phyloP scores from a whole-genome alignment of 23 tunicate genomes.

The Halocynthia aurantium region DNA sequence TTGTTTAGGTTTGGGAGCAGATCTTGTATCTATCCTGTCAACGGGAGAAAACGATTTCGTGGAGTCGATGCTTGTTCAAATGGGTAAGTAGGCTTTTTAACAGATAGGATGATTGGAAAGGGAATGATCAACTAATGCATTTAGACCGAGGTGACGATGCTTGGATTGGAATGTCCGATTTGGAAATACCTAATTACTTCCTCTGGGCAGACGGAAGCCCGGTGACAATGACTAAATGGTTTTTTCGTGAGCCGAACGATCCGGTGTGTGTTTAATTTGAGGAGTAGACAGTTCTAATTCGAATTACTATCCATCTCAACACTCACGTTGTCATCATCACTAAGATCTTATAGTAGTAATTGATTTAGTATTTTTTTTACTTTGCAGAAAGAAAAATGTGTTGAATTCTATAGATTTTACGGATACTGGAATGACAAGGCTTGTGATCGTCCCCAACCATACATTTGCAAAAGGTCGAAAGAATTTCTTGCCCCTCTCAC shows the following conservation, averaged over 20 bases:
- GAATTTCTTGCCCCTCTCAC: conserved; percentile 54
- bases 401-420: conserved; percentile 63
- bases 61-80: conserved; percentile 13
- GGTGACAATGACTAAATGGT: conserved; percentile 78
- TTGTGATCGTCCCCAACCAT: conserved; percentile 51
- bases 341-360: not conserved
- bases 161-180: conserved; percentile 87
- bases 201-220: conserved; percentile 83
- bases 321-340: not conserved
- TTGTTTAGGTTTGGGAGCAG: conserved; percentile 55
- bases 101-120: not conserved
- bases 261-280: conserved; percentile 9
- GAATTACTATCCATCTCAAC: not conserved
- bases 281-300: not conserved
- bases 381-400: conserved; percentile 38
- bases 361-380: not conserved
- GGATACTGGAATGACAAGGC: conserved; percentile 82
- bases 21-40: conserved; percentile 43
- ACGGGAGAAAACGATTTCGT: conserved; percentile 66
- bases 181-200: conserved; percentile 62
- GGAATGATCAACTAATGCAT: not conserved
- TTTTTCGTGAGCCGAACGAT: conserved; percentile 62
- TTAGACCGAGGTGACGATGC: conserved; percentile 68
- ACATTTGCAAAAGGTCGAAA: conserved; percentile 73
- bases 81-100: not conserved